Evolutionary conservation across 2,113 vertebrate genomes (phyloP).

Genomic region (Thalassoma bifasciatum): DNA sequence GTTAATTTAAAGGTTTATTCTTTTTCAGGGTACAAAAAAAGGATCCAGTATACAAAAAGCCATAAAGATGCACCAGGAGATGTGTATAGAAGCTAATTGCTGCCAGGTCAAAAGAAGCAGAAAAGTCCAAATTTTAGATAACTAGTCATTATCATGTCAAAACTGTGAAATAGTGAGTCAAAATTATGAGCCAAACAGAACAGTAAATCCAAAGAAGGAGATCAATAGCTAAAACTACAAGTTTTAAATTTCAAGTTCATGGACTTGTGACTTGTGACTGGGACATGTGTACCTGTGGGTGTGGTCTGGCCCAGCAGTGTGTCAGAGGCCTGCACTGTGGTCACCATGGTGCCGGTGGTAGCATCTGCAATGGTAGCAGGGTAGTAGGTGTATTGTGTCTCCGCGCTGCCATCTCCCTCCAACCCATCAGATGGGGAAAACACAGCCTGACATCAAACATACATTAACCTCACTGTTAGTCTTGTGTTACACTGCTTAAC

Average conservation of each 20-base stretch:
- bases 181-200: too few relatives aligned
- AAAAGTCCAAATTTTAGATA: too few relatives aligned
- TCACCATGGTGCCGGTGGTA: conserved; percentile 83
- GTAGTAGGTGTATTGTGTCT: conserved; percentile 86
- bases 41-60: too few relatives aligned
- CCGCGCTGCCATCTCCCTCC: conserved; percentile 79
- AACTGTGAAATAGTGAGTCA: too few relatives aligned
- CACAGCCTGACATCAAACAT: conserved; percentile 74
- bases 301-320: conserved; percentile 82
- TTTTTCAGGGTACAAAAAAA: too few relatives aligned
- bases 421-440: conserved; percentile 83
- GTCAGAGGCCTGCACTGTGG: conserved; percentile 83
- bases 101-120: too few relatives aligned
- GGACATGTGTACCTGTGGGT: conserved; percentile 72
- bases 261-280: background rate
- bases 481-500: background rate
- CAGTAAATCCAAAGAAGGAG: too few relatives aligned
- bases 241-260: background rate
- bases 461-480: background rate
- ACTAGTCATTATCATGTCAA: too few relatives aligned
- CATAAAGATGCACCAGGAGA: too few relatives aligned
- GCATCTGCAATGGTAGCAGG: conserved; percentile 84
- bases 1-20: too few relatives aligned
- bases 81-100: too few relatives aligned
- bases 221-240: too few relatives aligned